Percentiles rank a stretch among this genome's conserved stretches.
phyloP scores from a whole-genome alignment of 2,888 invertebrate species.

The Sicus ferrugineus region DNA sequence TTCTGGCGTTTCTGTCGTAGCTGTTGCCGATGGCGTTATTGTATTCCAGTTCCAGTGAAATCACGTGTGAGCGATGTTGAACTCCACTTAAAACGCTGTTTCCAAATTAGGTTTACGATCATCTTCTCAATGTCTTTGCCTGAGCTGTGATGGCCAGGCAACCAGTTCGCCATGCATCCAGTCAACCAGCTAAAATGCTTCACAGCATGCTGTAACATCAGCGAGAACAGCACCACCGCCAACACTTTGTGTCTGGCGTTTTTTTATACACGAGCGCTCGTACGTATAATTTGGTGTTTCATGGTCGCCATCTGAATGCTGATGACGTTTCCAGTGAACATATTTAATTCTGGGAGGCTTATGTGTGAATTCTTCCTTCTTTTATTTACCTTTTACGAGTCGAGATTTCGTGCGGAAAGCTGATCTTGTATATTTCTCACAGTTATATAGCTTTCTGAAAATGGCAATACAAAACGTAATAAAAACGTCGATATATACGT shows the following conservation, averaged over 20 bases:
- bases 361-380: not conserved
- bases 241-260: not conserved
- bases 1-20: not conserved
- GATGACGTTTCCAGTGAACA: slow-evolving; percentile 27
- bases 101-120: slow-evolving; percentile 6
- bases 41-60: not conserved
- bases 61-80: not conserved
- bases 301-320: not conserved
- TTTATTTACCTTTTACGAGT: not conserved
- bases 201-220: not conserved
- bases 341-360: slow-evolving; percentile 16
- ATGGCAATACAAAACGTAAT: no score
- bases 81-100: not conserved
- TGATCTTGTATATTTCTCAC: no score
- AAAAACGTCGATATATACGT: no score
- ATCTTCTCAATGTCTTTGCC: not conserved
- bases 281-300: not conserved
- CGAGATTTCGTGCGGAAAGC: no score
- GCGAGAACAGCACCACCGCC: not conserved
- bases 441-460: no score
- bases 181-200: not conserved
- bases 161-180: not conserved
- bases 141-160: not conserved
- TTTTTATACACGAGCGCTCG: not conserved
- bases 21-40: not conserved